Base-by-base conservation (phyloP, 1,140 invertebrate species). In the Latrodectus geometricus region DNA sequence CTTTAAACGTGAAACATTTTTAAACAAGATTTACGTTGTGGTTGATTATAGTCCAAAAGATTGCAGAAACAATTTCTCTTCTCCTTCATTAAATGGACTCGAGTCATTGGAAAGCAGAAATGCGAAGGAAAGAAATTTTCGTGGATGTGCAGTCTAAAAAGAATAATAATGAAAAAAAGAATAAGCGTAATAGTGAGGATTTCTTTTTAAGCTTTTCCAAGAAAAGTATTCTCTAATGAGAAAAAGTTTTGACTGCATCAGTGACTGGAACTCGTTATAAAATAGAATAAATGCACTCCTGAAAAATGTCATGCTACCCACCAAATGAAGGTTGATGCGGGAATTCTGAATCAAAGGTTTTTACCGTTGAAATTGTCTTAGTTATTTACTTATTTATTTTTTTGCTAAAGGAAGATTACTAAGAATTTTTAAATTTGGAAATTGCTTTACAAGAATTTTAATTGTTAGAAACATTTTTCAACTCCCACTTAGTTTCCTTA, bases 151-250 rank as follows among this genome's bases (percentile, higher is more conserved):
- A 35, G 35, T 35, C 52, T 52, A 72, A 54, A 74, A 74, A 48
- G 35, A 8, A 4, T 15, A 17, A 21, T 54, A 72, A n/a, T n/a
- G n/a, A n/a, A 56, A 73, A 80, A 69, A 14, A 61, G 8, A 5
- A 70, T 61, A 17, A 61, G 54, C 17, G 8, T 54, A 48, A 70
- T n/a, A 54, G 70, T 48, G 12, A 20, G 23, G 9, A n/a, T 17
- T 74, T 48, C 49, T 52, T 74, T 50, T 52, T n/a, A 74, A 52
- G 72, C 72, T 74, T 52, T 50, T 11, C 8, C 12, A 9, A 48
- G 49, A 49, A 81, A 81, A 48, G 68, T 72, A n/a, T 48, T n/a
- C 48, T 21, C 35, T 83, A 83, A 83, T 83, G 80, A 83, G 80
- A 83, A 74, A 83, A 83, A 83, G 79, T 65, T 20, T 56, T 69